Evolutionary conservation across 1,140 invertebrate genomes (phyloP).

Genomic region (Atta cephalotes): DNA sequence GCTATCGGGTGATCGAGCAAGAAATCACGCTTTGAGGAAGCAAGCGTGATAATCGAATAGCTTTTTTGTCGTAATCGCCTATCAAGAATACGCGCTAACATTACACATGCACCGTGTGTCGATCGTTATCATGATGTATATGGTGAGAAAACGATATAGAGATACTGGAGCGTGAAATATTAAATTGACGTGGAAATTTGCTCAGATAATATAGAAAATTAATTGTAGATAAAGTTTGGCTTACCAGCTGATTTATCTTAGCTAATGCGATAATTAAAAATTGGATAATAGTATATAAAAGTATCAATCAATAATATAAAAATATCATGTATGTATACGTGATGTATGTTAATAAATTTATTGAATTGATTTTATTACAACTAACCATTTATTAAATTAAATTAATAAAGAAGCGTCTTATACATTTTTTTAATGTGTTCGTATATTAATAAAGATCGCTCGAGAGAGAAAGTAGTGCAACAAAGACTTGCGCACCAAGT

Average conservation of each 20-base stretch:
- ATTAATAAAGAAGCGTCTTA: too few species aligned
- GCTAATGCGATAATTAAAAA: conserved; percentile 5
- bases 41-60: conserved; percentile 47
- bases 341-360: neutral
- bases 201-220: conserved; percentile 26
- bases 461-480: neutral
- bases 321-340: too few species aligned
- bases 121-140: conserved; percentile 54
- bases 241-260: neutral
- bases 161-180: conserved; percentile 53
- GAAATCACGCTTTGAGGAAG: conserved; percentile 50
- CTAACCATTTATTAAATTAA: neutral
- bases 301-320: too few species aligned
- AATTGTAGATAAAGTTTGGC: conserved; percentile 17
- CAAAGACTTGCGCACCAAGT: neutral
- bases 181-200: conserved; percentile 51
- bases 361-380: neutral
- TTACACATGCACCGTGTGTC: conserved; percentile 41
- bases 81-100: conserved; percentile 38
- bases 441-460: neutral
- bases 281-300: neutral
- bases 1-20: conserved; percentile 59
- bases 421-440: neutral
- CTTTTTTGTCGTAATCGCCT: conserved; percentile 43
- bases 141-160: conserved; percentile 47